phyloP scores from a whole-genome alignment of 2,797 vertebrate genomes.

The Thamnophis elegans region DNA sequence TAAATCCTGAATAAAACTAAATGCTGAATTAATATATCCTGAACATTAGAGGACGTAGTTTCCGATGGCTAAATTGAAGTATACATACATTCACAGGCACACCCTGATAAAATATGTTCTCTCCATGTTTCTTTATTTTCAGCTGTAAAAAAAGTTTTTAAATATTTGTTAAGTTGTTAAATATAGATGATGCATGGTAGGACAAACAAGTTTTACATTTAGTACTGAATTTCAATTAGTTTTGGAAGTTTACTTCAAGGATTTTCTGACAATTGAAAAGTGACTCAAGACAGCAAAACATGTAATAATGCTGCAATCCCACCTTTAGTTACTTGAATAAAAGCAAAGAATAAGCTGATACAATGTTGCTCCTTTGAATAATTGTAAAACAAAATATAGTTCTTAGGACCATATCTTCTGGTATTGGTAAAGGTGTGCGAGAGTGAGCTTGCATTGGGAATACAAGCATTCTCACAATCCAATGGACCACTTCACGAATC shows the following conservation, averaged over 20 bases:
- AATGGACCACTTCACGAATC: too few species aligned
- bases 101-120: not conserved
- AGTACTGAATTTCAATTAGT: not conserved
- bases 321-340: not conserved
- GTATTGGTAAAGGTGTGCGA: not conserved
- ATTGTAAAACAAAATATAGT: not conserved
- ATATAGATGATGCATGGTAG: not conserved
- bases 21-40: not conserved
- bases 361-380: not conserved
- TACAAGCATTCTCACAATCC: too few species aligned
- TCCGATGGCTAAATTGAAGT: not conserved
- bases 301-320: not conserved
- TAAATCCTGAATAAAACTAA: not conserved
- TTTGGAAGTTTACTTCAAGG: not conserved
- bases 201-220: not conserved
- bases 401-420: not conserved
- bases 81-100: not conserved
- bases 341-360: not conserved
- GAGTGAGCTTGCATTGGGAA: too few species aligned
- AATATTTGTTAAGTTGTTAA: not conserved
- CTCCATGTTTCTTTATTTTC: not conserved
- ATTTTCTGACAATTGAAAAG: not conserved
- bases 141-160: not conserved
- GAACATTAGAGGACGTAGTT: not conserved
- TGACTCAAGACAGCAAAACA: not conserved